Evolutionary conservation across 2,888 invertebrate genomes (phyloP).

Genomic region (Epinotia bilunana): DNA sequence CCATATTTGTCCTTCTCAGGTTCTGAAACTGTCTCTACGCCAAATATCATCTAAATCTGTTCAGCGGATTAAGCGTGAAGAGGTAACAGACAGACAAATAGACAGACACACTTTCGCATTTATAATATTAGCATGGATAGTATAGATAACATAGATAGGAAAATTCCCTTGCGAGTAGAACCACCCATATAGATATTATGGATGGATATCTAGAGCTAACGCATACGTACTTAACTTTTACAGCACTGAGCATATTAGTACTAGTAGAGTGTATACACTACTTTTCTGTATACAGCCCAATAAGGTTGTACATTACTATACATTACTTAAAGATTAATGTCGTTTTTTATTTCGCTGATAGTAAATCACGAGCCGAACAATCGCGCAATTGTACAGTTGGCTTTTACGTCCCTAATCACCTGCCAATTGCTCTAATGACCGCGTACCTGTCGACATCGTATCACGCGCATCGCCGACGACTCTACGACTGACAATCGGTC

Average conservation of each 20-base stretch:
- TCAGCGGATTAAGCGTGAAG: too few species aligned
- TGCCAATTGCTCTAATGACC: slow-evolving; percentile 63
- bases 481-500: slow-evolving; percentile 51
- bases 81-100: too few species aligned
- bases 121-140: too few species aligned
- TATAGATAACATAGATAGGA: too few species aligned
- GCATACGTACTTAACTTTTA: slow-evolving; percentile 47
- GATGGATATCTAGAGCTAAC: slow-evolving; percentile 17
- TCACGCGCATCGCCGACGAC: slow-evolving; percentile 50
- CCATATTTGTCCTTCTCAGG: too few species aligned
- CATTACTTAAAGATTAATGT: slow-evolving; percentile 47
- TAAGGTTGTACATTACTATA: slow-evolving; percentile 44
- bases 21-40: too few species aligned
- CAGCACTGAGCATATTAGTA: background rate
- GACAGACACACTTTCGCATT: too few species aligned
- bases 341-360: slow-evolving; percentile 44
- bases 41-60: too few species aligned
- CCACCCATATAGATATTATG: too few species aligned
- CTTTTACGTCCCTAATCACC: slow-evolving; percentile 61
- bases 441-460: slow-evolving; percentile 54
- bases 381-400: slow-evolving; percentile 52
- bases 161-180: too few species aligned
- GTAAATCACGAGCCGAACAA: slow-evolving; percentile 53
- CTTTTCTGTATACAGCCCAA: slow-evolving; percentile 44
- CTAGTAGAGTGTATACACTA: background rate